A percentile compares a stretch with the other conserved stretches of the same genome.
Evolutionary conservation across 2,888 invertebrate species (phyloP).

Genomic region (Nycteola revayana): DNA sequence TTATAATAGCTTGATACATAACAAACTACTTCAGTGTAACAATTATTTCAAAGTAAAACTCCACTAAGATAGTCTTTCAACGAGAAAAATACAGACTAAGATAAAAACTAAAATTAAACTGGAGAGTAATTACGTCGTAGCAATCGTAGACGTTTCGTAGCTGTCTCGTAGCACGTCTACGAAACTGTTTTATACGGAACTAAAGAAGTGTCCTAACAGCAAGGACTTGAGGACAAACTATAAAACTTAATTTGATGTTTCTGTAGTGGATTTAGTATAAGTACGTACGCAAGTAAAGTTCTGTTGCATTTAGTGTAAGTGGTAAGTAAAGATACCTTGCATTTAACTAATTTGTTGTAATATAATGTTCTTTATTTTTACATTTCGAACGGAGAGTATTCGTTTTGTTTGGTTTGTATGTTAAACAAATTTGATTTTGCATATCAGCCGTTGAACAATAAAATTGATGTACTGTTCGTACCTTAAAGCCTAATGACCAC

Average conservation of each 20-base stretch:
- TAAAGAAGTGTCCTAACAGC: constrained; percentile 11
- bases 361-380: too few relatives aligned
- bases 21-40: constrained; percentile 8
- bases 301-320: too few relatives aligned
- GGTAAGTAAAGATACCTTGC: too few relatives aligned
- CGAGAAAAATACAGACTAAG: constrained; percentile 13
- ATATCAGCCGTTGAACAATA: too few relatives aligned
- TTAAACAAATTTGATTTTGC: too few relatives aligned
- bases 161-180: constrained; percentile 25
- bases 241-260: background rate
- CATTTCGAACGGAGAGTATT: too few relatives aligned
- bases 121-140: constrained; percentile 26
- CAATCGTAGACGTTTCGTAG: constrained; percentile 28
- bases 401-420: too few relatives aligned
- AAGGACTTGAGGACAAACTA: background rate
- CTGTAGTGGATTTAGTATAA: too few relatives aligned
- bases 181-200: constrained; percentile 15
- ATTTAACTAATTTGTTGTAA: too few relatives aligned
- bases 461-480: too few relatives aligned
- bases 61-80: constrained; percentile 11
- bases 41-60: constrained; percentile 16
- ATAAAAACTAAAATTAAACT: constrained; percentile 29
- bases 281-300: constrained; percentile 11
- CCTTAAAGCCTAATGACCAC: too few relatives aligned
- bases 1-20: too few relatives aligned